These are phyloP conservation scores for Hippocampus comes DNA, from an alignment of 2,113 vertebrate genomes.

Conservation along the genomic window DNA sequence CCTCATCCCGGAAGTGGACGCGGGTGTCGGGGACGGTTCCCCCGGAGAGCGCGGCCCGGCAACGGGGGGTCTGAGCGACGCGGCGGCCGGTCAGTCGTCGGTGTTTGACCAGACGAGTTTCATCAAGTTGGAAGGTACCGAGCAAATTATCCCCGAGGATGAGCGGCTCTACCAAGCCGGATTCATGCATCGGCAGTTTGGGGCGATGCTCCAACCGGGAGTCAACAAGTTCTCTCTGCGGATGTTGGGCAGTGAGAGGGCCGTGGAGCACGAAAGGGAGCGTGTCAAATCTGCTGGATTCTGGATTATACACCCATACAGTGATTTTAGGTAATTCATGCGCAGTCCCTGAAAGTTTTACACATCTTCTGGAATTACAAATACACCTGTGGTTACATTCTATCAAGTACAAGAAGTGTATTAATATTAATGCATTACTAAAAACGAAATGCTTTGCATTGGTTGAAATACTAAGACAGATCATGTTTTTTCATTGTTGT, in stretches of 20 bases:
- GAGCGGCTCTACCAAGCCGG: conserved; percentile 86
- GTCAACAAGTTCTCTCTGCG: conserved; percentile 99
- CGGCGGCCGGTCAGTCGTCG: conserved; percentile 42
- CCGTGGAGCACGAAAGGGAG: conserved; percentile 95
- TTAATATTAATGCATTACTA: neutral
- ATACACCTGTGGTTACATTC: neutral
- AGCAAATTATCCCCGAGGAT: conserved; percentile 86
- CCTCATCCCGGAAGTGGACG: conserved; percentile 86
- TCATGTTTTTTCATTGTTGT: neutral
- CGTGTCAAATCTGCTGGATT: conserved; percentile 95
- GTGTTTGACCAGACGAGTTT: conserved; percentile 76
- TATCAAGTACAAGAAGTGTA: neutral
- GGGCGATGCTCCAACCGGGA: conserved; percentile 94
- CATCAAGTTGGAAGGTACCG: conserved; percentile 86
- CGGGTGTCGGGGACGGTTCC: conserved; percentile 66
- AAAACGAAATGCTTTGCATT: neutral
- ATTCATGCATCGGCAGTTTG: conserved; percentile 97
- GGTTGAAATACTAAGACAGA: neutral
- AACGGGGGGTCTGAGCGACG: conserved; percentile 52
- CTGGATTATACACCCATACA: conserved; percentile 99
- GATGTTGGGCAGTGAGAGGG: conserved; percentile 98
- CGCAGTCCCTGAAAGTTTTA: neutral
- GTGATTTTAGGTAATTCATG: conserved; percentile 90
- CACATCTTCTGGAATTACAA: neutral
- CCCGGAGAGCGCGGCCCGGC: conserved; percentile 73